Percentiles rank a stretch among this genome's conserved stretches.
phyloP scores from a whole-genome alignment of 2,888 invertebrate genomes.

The Chrysina gloriosa region DNA sequence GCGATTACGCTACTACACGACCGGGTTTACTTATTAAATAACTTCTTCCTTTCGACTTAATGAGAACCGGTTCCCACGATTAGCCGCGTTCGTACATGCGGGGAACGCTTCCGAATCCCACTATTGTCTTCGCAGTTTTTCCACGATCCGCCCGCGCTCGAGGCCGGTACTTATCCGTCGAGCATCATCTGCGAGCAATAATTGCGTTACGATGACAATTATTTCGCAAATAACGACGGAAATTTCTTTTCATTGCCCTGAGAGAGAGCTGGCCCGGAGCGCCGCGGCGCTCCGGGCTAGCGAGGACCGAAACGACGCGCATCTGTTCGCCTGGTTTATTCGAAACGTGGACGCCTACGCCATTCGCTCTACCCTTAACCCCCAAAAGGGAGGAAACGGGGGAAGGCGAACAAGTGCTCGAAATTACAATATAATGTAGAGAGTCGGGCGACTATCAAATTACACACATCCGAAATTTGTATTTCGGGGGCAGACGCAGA shows the following conservation, averaged over 20 bases:
- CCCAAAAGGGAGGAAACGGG: not conserved
- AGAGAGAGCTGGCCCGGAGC: not conserved
- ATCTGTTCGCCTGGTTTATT: slow-evolving; percentile 35
- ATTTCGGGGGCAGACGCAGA: slow-evolving; percentile 1
- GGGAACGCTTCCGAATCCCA: too few relatives aligned
- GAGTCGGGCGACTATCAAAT: slow-evolving; percentile 28
- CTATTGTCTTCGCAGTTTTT: too few relatives aligned
- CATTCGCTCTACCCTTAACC: too few relatives aligned
- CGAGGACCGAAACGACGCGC: slow-evolving; percentile 29
- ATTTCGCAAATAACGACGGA: slow-evolving; percentile 34
- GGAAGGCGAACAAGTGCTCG: slow-evolving; percentile 33
- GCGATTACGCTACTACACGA: too few relatives aligned
- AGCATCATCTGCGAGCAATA: slow-evolving; percentile 20
- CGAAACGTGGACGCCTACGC: slow-evolving; percentile 22
- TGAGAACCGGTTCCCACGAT: too few relatives aligned
- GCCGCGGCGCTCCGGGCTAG: not conserved
- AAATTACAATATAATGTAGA: slow-evolving; percentile 40
- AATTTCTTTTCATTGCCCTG: slow-evolving; percentile 41
- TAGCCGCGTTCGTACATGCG: too few relatives aligned
- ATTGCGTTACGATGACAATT: slow-evolving; percentile 32
- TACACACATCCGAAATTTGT: slow-evolving; percentile 34
- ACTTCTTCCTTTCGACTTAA: too few relatives aligned
- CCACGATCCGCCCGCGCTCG: too few relatives aligned
- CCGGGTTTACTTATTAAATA: too few relatives aligned
- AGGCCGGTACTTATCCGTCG: slow-evolving; percentile 12